Conservation (phyloP, 2,113 vertebrate genomes). For the Pelmatolapia mariae region DNA sequence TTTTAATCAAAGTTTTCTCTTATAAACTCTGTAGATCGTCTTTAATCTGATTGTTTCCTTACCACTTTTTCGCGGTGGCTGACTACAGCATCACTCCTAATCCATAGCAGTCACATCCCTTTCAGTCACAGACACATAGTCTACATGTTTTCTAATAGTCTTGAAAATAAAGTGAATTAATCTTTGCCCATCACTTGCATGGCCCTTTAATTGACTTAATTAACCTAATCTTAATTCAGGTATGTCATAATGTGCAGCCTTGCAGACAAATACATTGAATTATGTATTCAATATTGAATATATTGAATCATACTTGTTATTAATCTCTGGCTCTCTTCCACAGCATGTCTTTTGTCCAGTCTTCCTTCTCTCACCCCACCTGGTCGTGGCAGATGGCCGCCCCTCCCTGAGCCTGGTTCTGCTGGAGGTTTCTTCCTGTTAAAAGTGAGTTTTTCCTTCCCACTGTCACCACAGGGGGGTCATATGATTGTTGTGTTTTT, state of each 20-base stretch:
- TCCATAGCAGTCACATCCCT: neutral
- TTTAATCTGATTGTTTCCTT: neutral
- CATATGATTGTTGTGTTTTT: neutral
- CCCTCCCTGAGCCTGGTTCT: neutral
- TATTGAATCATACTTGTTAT: neutral
- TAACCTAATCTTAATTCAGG: neutral
- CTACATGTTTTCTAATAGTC: neutral
- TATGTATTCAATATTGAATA: neutral
- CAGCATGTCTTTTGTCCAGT: neutral
- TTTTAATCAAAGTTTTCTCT: neutral
- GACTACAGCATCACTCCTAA: neutral
- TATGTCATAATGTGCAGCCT: neutral
- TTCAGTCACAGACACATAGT: neutral
- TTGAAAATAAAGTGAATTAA: neutral
- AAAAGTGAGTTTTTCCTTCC: neutral
- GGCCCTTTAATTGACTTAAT: neutral
- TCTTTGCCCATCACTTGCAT: accelerated
- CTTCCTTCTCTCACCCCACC: neutral
- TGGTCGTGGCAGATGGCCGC: neutral
- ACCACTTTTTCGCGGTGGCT: neutral
- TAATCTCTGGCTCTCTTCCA: neutral
- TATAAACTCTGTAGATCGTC: neutral
- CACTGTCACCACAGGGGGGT: neutral
- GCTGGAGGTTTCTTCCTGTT: neutral
- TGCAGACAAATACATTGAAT: neutral